phyloP scores from a whole-genome alignment of 2,888 invertebrate genomes.

The Thalpophila matura region DNA sequence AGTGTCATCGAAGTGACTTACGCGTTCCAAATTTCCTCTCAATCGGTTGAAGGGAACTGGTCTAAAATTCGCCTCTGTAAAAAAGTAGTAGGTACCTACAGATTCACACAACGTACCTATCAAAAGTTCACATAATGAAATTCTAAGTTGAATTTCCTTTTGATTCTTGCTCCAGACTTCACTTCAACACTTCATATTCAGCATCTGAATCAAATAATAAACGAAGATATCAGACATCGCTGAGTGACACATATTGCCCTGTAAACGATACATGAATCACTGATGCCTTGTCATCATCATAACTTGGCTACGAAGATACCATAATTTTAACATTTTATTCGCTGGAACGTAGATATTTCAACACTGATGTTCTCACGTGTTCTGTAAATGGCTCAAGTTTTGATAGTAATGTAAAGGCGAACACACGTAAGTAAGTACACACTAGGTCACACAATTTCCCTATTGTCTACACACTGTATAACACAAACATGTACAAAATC shows the following conservation, averaged over 20 bases:
- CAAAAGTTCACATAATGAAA: neutral
- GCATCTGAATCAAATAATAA: conserved; percentile 15
- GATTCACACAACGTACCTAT: neutral
- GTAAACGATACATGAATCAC: conserved; percentile 9
- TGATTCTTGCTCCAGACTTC: neutral
- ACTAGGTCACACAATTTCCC: too few relatives aligned
- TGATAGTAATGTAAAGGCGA: too few relatives aligned
- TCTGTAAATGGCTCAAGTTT: too few relatives aligned
- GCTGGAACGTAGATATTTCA: conserved; percentile 36
- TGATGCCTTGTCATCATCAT: conserved; percentile 20
- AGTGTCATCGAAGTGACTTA: too few relatives aligned
- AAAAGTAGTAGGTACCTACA: too few relatives aligned
- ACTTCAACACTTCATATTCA: neutral
- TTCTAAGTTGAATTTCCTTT: neutral
- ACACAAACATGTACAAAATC: too few relatives aligned
- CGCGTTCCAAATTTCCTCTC: too few relatives aligned
- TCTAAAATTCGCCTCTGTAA: too few relatives aligned
- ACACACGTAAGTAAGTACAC: too few relatives aligned
- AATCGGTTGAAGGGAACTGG: too few relatives aligned
- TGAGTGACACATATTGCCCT: conserved; percentile 7
- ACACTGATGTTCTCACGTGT: too few relatives aligned
- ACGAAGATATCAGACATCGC: conserved; percentile 18
- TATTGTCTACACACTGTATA: too few relatives aligned
- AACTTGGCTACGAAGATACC: conserved; percentile 9
- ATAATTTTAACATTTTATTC: conserved; percentile 22